Conservation (phyloP, 2,113 vertebrate species). For the Lota lota region DNA sequence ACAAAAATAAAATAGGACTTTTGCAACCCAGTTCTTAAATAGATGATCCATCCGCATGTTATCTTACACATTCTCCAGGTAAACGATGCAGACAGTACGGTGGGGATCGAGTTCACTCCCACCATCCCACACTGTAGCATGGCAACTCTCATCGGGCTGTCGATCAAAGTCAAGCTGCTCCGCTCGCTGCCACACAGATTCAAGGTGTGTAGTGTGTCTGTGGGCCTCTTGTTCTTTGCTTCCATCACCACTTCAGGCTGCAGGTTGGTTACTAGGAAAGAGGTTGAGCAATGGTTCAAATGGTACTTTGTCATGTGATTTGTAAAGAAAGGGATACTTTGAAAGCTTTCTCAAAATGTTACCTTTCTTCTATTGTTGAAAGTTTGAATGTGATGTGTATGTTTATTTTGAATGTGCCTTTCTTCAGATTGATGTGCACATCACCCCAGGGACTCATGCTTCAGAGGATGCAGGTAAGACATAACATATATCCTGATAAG, state of each 20-base stretch:
- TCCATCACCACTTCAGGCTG: background rate
- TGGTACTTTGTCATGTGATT: no score
- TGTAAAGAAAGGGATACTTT: background rate
- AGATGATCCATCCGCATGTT: no score
- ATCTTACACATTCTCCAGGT: conserved; percentile 68
- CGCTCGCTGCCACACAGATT: conserved; percentile 89
- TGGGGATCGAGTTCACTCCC: conserved; percentile 88
- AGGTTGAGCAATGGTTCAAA: no score
- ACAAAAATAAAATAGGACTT: no score
- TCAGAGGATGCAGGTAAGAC: conserved; percentile 91
- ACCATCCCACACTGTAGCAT: conserved; percentile 98
- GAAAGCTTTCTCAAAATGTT: background rate
- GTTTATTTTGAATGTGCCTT: conserved; percentile 10
- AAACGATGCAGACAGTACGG: conserved; percentile 78
- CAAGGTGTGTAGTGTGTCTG: conserved; percentile 73
- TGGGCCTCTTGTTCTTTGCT: background rate
- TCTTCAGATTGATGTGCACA: conserved; percentile 90
- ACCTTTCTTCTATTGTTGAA: background rate
- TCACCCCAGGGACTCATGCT: conserved; percentile 89
- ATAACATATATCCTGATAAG: background rate
- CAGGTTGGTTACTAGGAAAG: no score
- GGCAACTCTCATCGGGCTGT: conserved; percentile 94
- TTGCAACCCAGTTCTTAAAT: no score
- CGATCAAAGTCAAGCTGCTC: conserved; percentile 95
- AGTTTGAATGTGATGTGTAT: no score